Evolutionary conservation across 2,888 invertebrate species (phyloP).

Genomic region (Cantharis nigra): DNA sequence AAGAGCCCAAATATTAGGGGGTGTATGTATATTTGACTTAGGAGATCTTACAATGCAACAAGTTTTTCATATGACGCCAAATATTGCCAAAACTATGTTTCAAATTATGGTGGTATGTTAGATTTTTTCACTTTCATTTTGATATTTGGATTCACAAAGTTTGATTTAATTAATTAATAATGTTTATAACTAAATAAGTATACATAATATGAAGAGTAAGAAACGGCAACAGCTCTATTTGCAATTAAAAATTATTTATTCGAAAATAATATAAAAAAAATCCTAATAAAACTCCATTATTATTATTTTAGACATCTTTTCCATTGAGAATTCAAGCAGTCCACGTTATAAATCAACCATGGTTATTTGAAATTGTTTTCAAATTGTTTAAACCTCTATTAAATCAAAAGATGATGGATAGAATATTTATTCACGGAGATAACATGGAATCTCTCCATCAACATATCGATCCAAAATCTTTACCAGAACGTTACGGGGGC

Average conservation of each 20-base stretch:
- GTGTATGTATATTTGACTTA: conserved; percentile 76
- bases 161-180: too few relatives aligned
- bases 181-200: too few relatives aligned
- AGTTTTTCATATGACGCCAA: conserved; percentile 74
- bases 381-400: conserved; percentile 79
- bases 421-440: conserved; percentile 70
- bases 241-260: too few relatives aligned
- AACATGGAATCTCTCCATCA: conserved; percentile 75
- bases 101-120: conserved; percentile 71
- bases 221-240: too few relatives aligned
- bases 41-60: conserved; percentile 72
- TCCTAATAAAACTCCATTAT: not conserved
- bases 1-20: conserved; percentile 76
- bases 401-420: conserved; percentile 68
- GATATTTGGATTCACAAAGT: too few relatives aligned
- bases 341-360: conserved; percentile 80
- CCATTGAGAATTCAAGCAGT: conserved; percentile 75
- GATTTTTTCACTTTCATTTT: too few relatives aligned
- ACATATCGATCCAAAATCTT: conserved; percentile 69
- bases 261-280: too few relatives aligned
- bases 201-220: too few relatives aligned
- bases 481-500: conserved; percentile 70
- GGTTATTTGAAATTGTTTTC: conserved; percentile 80
- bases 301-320: conserved; percentile 66
- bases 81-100: conserved; percentile 68